Percentiles rank a stretch among this genome's conserved stretches.
Conservation (phyloP, 2,113 vertebrate genomes). For the Cyprinodon variegatus region DNA sequence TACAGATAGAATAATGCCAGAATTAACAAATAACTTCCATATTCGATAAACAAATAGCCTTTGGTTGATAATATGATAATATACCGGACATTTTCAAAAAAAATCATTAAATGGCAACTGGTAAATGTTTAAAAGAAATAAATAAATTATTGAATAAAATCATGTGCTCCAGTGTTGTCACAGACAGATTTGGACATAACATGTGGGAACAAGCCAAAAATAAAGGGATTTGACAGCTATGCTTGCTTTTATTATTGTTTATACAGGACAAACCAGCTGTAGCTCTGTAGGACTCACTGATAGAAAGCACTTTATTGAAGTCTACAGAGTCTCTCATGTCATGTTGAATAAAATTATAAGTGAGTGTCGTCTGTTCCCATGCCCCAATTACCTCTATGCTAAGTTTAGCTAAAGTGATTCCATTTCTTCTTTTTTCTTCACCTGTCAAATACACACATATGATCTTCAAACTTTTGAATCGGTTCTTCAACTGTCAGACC, state of each 20-base stretch:
- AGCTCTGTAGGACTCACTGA: conserved; percentile 15
- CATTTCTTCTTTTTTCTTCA: conserved; percentile 17
- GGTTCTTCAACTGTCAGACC: not conserved
- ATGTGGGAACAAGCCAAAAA: not conserved
- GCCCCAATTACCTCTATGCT: conserved; percentile 53
- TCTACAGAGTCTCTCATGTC: conserved; percentile 43
- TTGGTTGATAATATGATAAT: not conserved
- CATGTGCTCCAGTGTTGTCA: conserved; percentile 25
- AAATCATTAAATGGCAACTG: not conserved
- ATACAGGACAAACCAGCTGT: conserved; percentile 21
- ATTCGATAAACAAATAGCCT: no score
- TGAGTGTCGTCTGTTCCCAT: conserved; percentile 44
- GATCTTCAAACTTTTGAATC: conserved; percentile 4
- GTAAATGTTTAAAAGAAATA: not conserved
- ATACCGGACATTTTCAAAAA: not conserved
- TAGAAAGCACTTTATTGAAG: conserved; percentile 28
- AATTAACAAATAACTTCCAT: not conserved
- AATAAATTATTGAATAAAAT: conserved; percentile 11
- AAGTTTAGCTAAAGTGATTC: conserved; percentile 52
- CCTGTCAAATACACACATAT: conserved; percentile 19
- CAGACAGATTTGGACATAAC: conserved; percentile 37
- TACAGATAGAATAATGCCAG: not conserved
- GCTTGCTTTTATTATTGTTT: conserved; percentile 29
- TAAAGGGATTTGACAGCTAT: conserved; percentile 22
- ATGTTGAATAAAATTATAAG: conserved; percentile 39